A percentile compares a stretch with the other conserved stretches of the same genome.
phyloP scores from a whole-genome alignment of 2,113 vertebrate species.

The Gopherus flavomarginatus region DNA sequence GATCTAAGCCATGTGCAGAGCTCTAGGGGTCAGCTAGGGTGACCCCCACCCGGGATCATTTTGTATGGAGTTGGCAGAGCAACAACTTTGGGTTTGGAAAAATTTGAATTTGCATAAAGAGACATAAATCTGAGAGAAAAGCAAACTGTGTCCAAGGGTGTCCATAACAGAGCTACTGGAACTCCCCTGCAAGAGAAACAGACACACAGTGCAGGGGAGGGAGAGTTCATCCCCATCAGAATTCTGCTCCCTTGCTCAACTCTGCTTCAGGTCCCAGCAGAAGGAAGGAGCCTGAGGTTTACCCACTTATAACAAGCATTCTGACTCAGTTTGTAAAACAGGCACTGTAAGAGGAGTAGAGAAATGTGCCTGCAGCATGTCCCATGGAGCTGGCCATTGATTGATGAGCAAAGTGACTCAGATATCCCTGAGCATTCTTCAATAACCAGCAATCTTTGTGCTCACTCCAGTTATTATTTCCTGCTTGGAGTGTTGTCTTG shows the following conservation, averaged over 20 bases:
- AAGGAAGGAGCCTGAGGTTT: neutral
- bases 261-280: neutral
- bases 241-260: rapidly evolving
- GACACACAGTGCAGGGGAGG: rapidly evolving
- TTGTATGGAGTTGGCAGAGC: neutral
- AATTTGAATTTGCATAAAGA: neutral
- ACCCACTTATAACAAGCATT: too few relatives aligned
- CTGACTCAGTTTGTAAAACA: neutral
- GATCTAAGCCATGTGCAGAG: neutral
- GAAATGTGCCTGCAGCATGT: rapidly evolving
- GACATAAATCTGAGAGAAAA: neutral
- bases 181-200: too few relatives aligned
- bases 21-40: neutral
- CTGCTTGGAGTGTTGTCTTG: rapidly evolving
- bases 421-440: rapidly evolving
- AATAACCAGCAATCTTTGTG: neutral
- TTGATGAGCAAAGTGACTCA: neutral
- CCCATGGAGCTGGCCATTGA: neutral
- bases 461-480: neutral
- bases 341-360: too few relatives aligned
- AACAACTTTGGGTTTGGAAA: neutral
- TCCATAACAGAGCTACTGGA: neutral
- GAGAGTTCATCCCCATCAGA: neutral
- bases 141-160: rapidly evolving
- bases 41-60: neutral